These are phyloP conservation scores for Magallana angulata DNA, from an alignment of 1,140 invertebrate genomes.

Conservation along the genomic window DNA sequence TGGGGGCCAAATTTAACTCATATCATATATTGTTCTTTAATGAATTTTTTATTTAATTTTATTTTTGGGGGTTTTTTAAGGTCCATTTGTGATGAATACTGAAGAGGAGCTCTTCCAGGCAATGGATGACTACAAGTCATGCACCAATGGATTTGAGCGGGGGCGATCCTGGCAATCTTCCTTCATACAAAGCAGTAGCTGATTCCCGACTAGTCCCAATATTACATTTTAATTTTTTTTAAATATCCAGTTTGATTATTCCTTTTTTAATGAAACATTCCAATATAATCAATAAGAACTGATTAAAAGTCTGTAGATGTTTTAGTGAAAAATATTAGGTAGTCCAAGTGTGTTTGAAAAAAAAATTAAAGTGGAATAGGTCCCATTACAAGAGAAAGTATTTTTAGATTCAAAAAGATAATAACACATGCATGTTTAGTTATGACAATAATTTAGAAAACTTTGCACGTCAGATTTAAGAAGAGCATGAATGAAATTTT, in stretches of 20 bases:
- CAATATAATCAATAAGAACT: not conserved
- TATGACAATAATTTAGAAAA: too few species aligned
- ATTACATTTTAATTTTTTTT: not conserved
- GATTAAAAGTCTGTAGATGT: not conserved
- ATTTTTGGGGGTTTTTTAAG: slow-evolving; percentile 53
- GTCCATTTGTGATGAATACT: slow-evolving; percentile 80
- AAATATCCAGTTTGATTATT: slow-evolving; percentile 6
- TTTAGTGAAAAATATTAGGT: not conserved
- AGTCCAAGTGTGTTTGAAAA: not conserved
- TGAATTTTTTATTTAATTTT: not conserved
- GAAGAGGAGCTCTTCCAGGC: slow-evolving; percentile 78
- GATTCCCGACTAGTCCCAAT: not conserved
- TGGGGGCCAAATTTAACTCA: too few species aligned
- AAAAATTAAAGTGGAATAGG: too few species aligned
- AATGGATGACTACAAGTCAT: slow-evolving; percentile 73
- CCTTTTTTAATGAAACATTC: slow-evolving; percentile 13
- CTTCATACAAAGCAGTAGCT: slow-evolving; percentile 27
- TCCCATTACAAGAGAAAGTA: too few species aligned
- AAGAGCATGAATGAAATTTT: too few species aligned
- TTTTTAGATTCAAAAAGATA: too few species aligned
- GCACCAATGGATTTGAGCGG: not conserved
- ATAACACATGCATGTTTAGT: too few species aligned
- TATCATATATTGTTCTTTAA: too few species aligned
- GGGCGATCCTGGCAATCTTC: slow-evolving; percentile 64
- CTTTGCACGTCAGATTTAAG: too few species aligned